A percentile compares a stretch with the other conserved stretches of the same genome.
These are phyloP conservation scores for Timandra comae DNA, from an alignment of 2,888 invertebrate genomes.

Conservation along the genomic window DNA sequence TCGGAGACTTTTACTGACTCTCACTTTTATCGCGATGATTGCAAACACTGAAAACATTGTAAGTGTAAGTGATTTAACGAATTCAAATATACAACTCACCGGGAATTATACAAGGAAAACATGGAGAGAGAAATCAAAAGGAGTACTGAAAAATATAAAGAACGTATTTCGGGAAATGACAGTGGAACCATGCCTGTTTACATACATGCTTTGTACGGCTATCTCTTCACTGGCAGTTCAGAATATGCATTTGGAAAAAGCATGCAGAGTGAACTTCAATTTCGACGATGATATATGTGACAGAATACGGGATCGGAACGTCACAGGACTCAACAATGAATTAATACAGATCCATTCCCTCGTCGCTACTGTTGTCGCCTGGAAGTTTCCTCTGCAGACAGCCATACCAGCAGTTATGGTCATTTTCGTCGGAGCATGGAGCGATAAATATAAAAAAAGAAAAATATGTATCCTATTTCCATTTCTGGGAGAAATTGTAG, in stretches of 20 bases:
- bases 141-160: constrained; percentile 50
- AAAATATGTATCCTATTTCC: constrained; percentile 78
- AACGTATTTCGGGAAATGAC: constrained; percentile 62
- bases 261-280: constrained; percentile 72
- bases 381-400: constrained; percentile 78
- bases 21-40: constrained; percentile 56
- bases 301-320: constrained; percentile 57
- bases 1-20: constrained; percentile 52
- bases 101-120: constrained; percentile 33
- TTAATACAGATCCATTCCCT: constrained; percentile 62
- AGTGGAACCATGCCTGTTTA: constrained; percentile 81
- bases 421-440: constrained; percentile 79
- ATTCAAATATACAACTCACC: constrained; percentile 56
- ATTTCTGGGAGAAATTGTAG: constrained; percentile 72
- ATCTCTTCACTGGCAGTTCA: constrained; percentile 79
- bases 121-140: constrained; percentile 54
- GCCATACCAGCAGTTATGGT: constrained; percentile 75
- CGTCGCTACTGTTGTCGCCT: constrained; percentile 72
- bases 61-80: constrained; percentile 48
- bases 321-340: constrained; percentile 57
- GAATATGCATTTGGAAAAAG: constrained; percentile 77
- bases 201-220: constrained; percentile 80
- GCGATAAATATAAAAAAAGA: constrained; percentile 75
- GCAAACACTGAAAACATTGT: constrained; percentile 42
- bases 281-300: constrained; percentile 74